Evolutionary conservation across 1,140 invertebrate genomes (phyloP).

Genomic region (Vanessa tameamea): DNA sequence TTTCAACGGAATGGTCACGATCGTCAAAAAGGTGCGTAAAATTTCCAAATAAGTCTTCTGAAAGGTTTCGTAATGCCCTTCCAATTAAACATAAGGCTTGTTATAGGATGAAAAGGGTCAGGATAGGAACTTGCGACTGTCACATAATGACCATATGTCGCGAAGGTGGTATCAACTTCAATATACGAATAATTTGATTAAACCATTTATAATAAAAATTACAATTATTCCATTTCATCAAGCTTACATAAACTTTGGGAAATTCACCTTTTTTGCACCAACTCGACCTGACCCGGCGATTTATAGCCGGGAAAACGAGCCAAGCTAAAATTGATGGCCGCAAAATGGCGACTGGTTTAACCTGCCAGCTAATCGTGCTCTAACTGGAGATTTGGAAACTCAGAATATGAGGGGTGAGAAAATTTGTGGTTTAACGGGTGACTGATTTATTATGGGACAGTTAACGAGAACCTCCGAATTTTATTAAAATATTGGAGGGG

Average conservation of each 20-base stretch:
- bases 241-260: slow-evolving; percentile 6
- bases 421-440: neutral
- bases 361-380: slow-evolving; percentile 27
- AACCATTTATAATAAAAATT: neutral
- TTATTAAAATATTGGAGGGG: neutral
- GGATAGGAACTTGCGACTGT: no score
- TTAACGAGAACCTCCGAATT: neutral
- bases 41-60: no score
- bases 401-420: slow-evolving; percentile 13
- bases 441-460: slow-evolving; percentile 10
- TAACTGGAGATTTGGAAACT: slow-evolving; percentile 19
- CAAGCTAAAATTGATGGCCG: slow-evolving; percentile 28
- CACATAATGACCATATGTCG: no score
- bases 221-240: slow-evolving; percentile 13
- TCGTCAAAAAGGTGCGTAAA: no score
- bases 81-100: no score
- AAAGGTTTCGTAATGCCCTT: no score
- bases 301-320: slow-evolving; percentile 26
- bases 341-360: slow-evolving; percentile 32
- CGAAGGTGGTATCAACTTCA: no score
- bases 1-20: no score
- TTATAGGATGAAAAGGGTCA: no score
- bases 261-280: slow-evolving; percentile 18
- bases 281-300: slow-evolving; percentile 26
- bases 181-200: neutral